Percentiles rank a stretch among this genome's conserved stretches.
phyloP scores from a whole-genome alignment of 37 sponge, comb jelly and placozoan genomes.

The Tethya wilhelma region DNA sequence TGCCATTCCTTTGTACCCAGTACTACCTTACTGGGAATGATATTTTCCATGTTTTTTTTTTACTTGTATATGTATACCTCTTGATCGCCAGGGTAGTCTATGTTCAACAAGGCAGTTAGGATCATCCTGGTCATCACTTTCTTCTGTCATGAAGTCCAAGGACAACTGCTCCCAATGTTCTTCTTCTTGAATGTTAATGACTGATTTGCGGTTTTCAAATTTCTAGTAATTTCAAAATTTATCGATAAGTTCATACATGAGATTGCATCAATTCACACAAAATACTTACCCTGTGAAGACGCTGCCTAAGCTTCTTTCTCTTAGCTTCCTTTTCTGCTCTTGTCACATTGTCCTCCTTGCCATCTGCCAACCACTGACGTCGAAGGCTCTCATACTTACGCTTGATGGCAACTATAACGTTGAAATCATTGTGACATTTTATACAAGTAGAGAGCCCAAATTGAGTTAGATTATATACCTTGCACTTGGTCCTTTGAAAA shows the following conservation, averaged over 20 bases:
- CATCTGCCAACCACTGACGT: conserved; percentile 18
- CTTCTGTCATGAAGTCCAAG: conserved; percentile 29
- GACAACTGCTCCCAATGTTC: background rate
- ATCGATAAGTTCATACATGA: background rate
- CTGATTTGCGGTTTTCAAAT: conserved; percentile 19
- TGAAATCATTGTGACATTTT: background rate
- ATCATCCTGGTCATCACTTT: conserved; percentile 24
- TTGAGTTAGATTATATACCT: background rate
- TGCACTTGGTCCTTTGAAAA: conserved; percentile 20
- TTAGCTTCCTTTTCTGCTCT: background rate
- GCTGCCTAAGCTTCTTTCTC: background rate
- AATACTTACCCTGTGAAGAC: conserved; percentile 1
- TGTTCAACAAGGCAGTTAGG: background rate
- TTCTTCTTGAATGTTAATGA: background rate
- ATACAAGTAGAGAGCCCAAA: background rate
- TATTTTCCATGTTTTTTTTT: background rate
- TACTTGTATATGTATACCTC: no score
- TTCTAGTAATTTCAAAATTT: background rate
- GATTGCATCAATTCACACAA: background rate
- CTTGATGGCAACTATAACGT: conserved; percentile 14
- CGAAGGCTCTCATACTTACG: conserved; percentile 32
- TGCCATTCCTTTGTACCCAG: no score
- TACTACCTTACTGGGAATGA: no score
- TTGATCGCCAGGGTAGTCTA: conserved; percentile 10
- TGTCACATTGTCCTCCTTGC: background rate